Conservation (phyloP, 2,113 vertebrate genomes). For the Caranx ignobilis region DNA sequence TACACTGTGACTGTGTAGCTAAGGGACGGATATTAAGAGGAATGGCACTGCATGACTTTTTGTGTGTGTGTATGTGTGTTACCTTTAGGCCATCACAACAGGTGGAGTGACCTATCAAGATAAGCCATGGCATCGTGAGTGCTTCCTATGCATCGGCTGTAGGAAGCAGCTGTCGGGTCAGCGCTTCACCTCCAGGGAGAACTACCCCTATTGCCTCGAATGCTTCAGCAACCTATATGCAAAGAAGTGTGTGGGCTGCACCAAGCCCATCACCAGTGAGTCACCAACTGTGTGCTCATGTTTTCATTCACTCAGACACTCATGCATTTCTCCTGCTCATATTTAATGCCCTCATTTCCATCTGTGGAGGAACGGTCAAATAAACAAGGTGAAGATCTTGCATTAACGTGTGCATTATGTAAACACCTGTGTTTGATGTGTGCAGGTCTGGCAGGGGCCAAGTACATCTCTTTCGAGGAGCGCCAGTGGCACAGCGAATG, state of each 20-base stretch:
- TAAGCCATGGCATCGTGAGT: slow-evolving; percentile 97
- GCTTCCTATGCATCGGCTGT: slow-evolving; percentile 95
- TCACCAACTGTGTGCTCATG: slow-evolving; percentile 10
- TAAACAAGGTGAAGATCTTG: slow-evolving; percentile 9
- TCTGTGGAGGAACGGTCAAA: neutral
- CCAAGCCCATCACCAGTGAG: slow-evolving; percentile 95
- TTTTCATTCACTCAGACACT: slow-evolving; percentile 25
- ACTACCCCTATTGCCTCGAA: slow-evolving; percentile 94
- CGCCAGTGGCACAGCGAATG: slow-evolving; percentile 99
- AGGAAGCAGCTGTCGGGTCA: slow-evolving; percentile 94
- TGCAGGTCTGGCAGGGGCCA: slow-evolving; percentile 93
- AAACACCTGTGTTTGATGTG: slow-evolving; percentile 24
- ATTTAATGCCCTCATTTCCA: slow-evolving; percentile 9
- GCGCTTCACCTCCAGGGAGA: slow-evolving; percentile 95
- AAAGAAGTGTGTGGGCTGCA: slow-evolving; percentile 97
- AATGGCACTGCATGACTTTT: slow-evolving; percentile 3
- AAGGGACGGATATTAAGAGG: neutral
- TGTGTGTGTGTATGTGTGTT: neutral
- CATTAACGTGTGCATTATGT: neutral
- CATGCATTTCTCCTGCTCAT: neutral
- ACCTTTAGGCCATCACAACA: slow-evolving; percentile 90
- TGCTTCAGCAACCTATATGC: slow-evolving; percentile 96
- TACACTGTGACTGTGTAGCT: neutral
- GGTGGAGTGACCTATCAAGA: slow-evolving; percentile 97
- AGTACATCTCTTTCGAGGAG: slow-evolving; percentile 98